These are phyloP conservation scores for Drosophila mojavensis DNA, from an alignment of 1,140 invertebrate species.

Conservation along the genomic window DNA sequence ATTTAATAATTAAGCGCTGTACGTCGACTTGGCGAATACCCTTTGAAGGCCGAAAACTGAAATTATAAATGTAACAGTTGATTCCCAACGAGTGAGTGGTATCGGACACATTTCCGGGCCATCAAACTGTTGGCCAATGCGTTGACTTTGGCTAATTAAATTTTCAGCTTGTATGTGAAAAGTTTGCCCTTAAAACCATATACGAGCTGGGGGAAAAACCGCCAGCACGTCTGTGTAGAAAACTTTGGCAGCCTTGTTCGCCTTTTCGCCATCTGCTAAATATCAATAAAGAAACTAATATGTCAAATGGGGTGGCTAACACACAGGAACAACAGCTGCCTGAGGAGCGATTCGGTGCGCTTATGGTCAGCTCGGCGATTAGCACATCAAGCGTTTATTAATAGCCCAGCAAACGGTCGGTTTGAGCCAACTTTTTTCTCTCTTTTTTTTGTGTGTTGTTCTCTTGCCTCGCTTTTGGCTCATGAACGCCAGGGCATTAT, in stretches of 20 bases:
- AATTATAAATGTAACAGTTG: constrained; percentile 37
- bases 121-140: constrained; percentile 21
- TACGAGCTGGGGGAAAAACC: constrained; percentile 13
- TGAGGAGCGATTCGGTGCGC: constrained; percentile 20
- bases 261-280: constrained; percentile 66
- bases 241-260: constrained; percentile 39
- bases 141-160: constrained; percentile 61
- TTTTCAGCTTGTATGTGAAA: constrained; percentile 54
- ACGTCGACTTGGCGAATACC: constrained; percentile 5
- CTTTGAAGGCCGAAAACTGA: neutral
- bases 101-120: neutral
- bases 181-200: constrained; percentile 52
- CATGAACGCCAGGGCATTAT: constrained; percentile 60
- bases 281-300: constrained; percentile 78
- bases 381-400: constrained; percentile 78
- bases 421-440: constrained; percentile 41
- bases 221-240: constrained; percentile 31
- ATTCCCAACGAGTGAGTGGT: neutral
- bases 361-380: constrained; percentile 56
- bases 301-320: constrained; percentile 46
- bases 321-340: constrained; percentile 50
- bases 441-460: no score
- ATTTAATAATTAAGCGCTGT: constrained; percentile 41
- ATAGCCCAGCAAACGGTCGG: constrained; percentile 53
- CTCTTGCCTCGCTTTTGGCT: constrained; percentile 6